Conservation (phyloP, 2,113 vertebrate genomes). For the Istiophorus platypterus region DNA sequence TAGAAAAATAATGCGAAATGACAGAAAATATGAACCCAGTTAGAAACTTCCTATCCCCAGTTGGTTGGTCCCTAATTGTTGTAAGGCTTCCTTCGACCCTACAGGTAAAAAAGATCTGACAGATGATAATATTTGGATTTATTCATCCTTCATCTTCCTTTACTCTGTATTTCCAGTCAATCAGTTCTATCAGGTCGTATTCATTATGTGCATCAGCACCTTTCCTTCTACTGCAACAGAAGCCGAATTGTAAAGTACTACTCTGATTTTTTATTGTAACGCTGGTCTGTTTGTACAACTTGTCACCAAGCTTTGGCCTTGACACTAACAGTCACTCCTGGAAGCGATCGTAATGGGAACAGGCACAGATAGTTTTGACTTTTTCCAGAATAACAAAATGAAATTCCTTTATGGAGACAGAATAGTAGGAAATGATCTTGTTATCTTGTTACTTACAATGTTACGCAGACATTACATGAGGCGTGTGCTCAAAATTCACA, state of each 20-base stretch:
- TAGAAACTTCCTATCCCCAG: background rate
- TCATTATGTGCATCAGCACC: background rate
- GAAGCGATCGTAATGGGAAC: slow-evolving; percentile 1
- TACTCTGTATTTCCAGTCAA: background rate
- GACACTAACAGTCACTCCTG: background rate
- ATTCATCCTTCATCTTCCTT: background rate
- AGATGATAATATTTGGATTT: background rate
- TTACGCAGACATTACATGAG: background rate
- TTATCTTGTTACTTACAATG: background rate
- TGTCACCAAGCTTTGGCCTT: slow-evolving; percentile 19
- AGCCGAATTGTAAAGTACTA: background rate
- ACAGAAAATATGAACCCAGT: background rate
- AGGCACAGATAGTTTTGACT: background rate
- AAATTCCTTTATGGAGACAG: background rate
- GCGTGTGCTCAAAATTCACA: slow-evolving; percentile 8
- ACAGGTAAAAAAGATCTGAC: background rate
- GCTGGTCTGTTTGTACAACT: slow-evolving; percentile 22
- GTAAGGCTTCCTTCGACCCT: background rate
- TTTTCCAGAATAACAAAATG: background rate
- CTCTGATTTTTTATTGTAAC: background rate
- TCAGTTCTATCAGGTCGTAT: background rate
- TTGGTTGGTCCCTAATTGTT: background rate
- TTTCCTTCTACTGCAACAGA: background rate
- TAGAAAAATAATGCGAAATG: too few species aligned
- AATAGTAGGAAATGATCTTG: background rate